Base-by-base conservation (phyloP, 2,797 vertebrate species). In the Diplodus puntazzo region DNA sequence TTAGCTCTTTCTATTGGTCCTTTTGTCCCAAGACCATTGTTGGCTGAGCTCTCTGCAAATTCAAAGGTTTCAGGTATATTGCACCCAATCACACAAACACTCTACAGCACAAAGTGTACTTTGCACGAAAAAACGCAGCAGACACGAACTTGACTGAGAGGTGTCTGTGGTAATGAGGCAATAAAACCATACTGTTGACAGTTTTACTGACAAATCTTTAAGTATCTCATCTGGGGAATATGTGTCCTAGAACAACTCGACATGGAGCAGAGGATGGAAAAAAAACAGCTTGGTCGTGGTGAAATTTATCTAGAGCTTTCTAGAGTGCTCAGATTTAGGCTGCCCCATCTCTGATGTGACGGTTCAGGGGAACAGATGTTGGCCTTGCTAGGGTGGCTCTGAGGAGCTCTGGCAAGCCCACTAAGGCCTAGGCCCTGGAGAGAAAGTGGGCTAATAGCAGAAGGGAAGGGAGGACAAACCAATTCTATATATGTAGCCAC, bases 401-500 rank as follows among this genome's bases (percentile, higher is more conserved):
- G 62, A 79, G 76, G 75, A 87, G 68, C 57, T 30, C 68, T 27
- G 21, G 48, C 11, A 27, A 66, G 45, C 82, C 82, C 80, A 81
- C 4, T 0, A 87, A 80, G 89, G 73, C 69, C 79, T 1, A 5
- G 46, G 42, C 79, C 63, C 60, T 9, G 67, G 82, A 85, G 84
- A 82, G 77, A 87, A 86, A 88, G 75, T 84, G 84, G 75, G 85
- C 85, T 89, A 90, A 91, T 88, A 84, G 69, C 46, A 9, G 50
- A 75, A 62, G 45, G 54, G 66, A 71, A 78, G 55, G 49, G 49
- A 70, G 75, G 62, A 50, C 21, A 1, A 73, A 50, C 30, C 4
- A 8, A 55, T 55, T 54, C 80, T 89, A 80, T 69, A 87, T 87
- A 69, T 73, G 84, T 60, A 77, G 73, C 65, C 6, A 3, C 17